Conservation (phyloP, 2,888 invertebrate species). For the Idaea straminata region DNA sequence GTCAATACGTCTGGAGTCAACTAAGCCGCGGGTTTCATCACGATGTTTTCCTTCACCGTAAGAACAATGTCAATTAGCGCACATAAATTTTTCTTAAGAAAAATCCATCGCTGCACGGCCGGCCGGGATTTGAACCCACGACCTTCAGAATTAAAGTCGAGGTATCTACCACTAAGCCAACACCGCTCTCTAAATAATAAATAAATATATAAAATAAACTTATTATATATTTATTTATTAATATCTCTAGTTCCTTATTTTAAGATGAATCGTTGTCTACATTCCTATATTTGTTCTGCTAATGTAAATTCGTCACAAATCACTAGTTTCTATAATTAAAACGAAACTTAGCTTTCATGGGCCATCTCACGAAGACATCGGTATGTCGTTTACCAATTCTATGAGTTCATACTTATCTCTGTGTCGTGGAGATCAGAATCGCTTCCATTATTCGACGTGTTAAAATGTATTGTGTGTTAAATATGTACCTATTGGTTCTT, state of each 20-base stretch:
- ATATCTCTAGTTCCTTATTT: not conserved
- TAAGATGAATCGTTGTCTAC: not conserved
- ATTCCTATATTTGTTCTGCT: not conserved
- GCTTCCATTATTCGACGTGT: not conserved
- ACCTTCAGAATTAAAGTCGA: too few relatives aligned
- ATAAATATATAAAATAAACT: too few relatives aligned
- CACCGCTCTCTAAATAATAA: too few relatives aligned
- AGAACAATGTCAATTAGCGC: too few relatives aligned
- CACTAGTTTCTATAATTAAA: slow-evolving; percentile 9
- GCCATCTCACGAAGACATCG: slow-evolving; percentile 8
- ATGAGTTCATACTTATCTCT: slow-evolving; percentile 12
- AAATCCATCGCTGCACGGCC: too few relatives aligned
- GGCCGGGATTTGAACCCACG: too few relatives aligned
- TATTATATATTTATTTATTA: too few relatives aligned
- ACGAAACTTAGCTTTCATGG: slow-evolving; percentile 8
- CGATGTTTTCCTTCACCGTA: too few relatives aligned
- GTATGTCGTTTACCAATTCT: slow-evolving; percentile 28
- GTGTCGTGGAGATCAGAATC: not conserved
- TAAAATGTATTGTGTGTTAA: not conserved
- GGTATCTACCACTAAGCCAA: too few relatives aligned
- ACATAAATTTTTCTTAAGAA: too few relatives aligned
- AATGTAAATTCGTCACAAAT: not conserved
- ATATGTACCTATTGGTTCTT: not conserved
- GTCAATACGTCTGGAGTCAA: too few relatives aligned
- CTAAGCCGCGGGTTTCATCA: too few relatives aligned